A percentile compares a stretch with the other conserved stretches of the same genome.
These are phyloP conservation scores for Coryphaenoides rupestris DNA, from an alignment of 2,113 vertebrate genomes.

Conservation along the genomic window DNA sequence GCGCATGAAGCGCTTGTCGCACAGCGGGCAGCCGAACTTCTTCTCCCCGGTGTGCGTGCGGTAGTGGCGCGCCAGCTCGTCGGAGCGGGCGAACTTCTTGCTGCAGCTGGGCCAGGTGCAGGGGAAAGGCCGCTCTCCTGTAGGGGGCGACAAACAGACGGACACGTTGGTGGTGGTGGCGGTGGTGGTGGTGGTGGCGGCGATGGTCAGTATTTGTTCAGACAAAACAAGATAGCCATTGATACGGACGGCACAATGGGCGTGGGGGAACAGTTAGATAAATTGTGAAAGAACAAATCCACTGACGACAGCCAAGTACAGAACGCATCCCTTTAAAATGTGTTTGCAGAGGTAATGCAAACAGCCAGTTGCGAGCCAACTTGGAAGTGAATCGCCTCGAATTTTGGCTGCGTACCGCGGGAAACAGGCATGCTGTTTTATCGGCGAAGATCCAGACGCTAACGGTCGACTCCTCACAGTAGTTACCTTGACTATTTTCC, in stretches of 20 bases:
- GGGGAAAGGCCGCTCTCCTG: constrained; percentile 93
- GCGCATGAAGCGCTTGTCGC: constrained; percentile 97
- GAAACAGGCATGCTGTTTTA: constrained; percentile 52
- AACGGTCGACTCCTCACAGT: constrained; percentile 53
- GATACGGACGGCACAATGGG: no score
- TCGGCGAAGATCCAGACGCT: constrained; percentile 64
- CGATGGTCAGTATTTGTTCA: neutral
- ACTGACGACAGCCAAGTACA: no score
- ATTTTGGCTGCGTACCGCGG: constrained; percentile 16
- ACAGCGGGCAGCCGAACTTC: constrained; percentile 93
- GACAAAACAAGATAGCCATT: no score
- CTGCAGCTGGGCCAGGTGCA: constrained; percentile 93
- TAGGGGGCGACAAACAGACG: constrained; percentile 20
- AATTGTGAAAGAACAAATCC: no score
- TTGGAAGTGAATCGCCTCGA: constrained; percentile 29
- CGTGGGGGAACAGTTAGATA: no score
- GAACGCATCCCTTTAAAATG: no score
- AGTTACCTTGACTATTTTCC: constrained; percentile 56
- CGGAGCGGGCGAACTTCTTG: constrained; percentile 97
- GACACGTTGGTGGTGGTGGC: neutral
- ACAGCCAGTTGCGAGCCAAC: neutral
- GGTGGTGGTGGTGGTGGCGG: neutral
- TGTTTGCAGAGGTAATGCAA: neutral
- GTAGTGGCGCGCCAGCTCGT: constrained; percentile 94
- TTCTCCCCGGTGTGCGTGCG: constrained; percentile 99